Percentiles rank a stretch among this genome's conserved stretches.
Evolutionary conservation across 2,888 invertebrate genomes (phyloP).

Genomic region (Adelognathus sp.): DNA sequence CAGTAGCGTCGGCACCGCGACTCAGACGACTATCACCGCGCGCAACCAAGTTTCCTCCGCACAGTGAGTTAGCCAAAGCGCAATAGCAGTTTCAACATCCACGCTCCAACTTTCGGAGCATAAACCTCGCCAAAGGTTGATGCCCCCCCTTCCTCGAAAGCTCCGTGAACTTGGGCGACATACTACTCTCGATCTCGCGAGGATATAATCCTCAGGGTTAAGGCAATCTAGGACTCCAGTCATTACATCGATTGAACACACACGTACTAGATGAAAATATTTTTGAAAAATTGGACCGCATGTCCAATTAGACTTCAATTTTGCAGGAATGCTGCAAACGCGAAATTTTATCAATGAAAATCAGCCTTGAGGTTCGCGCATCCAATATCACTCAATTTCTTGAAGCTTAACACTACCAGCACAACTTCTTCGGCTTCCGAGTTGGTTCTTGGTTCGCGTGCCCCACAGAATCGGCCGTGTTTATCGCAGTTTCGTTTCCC

Average conservation of each 20-base stretch:
- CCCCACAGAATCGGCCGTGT: background rate
- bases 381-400: background rate
- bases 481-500: background rate
- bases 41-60: slow-evolving; percentile 78
- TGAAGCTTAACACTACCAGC: background rate
- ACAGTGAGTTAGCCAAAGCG: slow-evolving; percentile 62
- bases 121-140: slow-evolving; percentile 72
- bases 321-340: too few species aligned
- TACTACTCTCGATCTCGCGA: slow-evolving; percentile 30
- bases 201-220: slow-evolving; percentile 31
- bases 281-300: too few species aligned
- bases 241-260: background rate
- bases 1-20: slow-evolving; percentile 3
- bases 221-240: slow-evolving; percentile 3
- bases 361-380: too few species aligned
- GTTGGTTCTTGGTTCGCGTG: background rate
- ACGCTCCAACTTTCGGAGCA: background rate
- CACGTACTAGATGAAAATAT: background rate
- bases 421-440: background rate
- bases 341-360: too few species aligned
- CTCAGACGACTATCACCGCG: slow-evolving; percentile 67
- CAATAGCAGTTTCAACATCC: slow-evolving; percentile 25
- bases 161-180: slow-evolving; percentile 73
- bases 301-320: too few species aligned
- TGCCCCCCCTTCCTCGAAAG: slow-evolving; percentile 31